A percentile compares a stretch with the other conserved stretches of the same genome.
These are phyloP conservation scores for Ceriagrion tenellum DNA, from an alignment of 2,888 invertebrate species.

Conservation along the genomic window DNA sequence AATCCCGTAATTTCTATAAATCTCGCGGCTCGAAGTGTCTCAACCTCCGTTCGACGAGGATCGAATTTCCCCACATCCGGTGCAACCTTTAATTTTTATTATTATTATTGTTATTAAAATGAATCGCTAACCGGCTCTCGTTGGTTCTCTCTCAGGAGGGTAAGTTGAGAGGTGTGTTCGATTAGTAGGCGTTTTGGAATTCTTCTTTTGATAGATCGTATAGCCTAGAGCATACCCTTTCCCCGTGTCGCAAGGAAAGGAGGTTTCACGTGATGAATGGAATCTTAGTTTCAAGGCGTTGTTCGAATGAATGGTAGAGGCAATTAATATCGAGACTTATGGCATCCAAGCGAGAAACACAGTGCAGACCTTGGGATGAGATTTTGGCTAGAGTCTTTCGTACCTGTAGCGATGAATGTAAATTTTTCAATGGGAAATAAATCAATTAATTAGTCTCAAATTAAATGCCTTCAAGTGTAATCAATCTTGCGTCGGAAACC, in stretches of 20 bases:
- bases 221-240: slow-evolving; percentile 7
- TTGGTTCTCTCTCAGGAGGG: background rate
- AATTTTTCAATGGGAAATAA: background rate
- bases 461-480: background rate
- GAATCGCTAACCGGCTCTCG: background rate
- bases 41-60: background rate
- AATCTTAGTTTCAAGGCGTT: slow-evolving; percentile 31
- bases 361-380: background rate
- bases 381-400: background rate
- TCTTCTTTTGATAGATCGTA: background rate
- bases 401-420: background rate
- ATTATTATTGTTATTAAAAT: background rate
- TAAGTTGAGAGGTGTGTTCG: background rate
- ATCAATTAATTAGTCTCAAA: background rate
- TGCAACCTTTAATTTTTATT: background rate
- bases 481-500: background rate
- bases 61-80: slow-evolving; percentile 13
- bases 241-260: background rate
- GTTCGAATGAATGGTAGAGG: background rate
- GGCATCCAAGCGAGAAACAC: background rate
- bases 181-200: slow-evolving; percentile 23
- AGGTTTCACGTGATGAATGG: slow-evolving; percentile 24
- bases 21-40: background rate
- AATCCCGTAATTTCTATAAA: slow-evolving; percentile 42
- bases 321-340: slow-evolving; percentile 19